Conservation (phyloP, 2,888 invertebrate genomes). For the Bedellia somnulentella region DNA sequence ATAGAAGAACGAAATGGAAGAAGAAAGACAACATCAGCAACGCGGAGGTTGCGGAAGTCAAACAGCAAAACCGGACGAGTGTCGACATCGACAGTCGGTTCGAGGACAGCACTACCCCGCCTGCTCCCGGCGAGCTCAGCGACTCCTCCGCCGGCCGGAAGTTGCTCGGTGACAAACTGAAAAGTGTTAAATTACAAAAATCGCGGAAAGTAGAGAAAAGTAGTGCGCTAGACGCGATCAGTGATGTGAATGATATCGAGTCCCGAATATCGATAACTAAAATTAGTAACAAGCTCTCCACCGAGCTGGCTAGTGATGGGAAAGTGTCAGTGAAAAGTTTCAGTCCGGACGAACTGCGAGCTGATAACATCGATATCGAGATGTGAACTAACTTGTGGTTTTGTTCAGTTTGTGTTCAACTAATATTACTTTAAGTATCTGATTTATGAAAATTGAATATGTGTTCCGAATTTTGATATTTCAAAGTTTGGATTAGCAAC, state of each 20-base stretch:
- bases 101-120: constrained; percentile 29
- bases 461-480: too few relatives aligned
- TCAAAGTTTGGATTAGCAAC: too few relatives aligned
- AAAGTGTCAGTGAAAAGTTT: constrained; percentile 42
- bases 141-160: constrained; percentile 44
- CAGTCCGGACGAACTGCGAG: constrained; percentile 21
- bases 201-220: constrained; percentile 41
- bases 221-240: constrained; percentile 34
- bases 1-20: constrained; percentile 74
- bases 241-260: constrained; percentile 46
- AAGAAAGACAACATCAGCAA: constrained; percentile 91
- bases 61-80: constrained; percentile 52
- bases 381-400: constrained; percentile 24
- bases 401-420: too few relatives aligned
- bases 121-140: constrained; percentile 46
- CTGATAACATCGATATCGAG: constrained; percentile 36
- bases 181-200: constrained; percentile 31
- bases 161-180: constrained; percentile 38
- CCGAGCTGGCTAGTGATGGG: constrained; percentile 10
- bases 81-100: constrained; percentile 6
- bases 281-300: constrained; percentile 18
- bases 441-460: too few relatives aligned
- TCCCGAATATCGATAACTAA: constrained; percentile 56
- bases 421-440: too few relatives aligned
- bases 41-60: constrained; percentile 84